These are phyloP conservation scores for Rhagonycha fulva DNA, from an alignment of 2,888 invertebrate species.

Conservation along the genomic window DNA sequence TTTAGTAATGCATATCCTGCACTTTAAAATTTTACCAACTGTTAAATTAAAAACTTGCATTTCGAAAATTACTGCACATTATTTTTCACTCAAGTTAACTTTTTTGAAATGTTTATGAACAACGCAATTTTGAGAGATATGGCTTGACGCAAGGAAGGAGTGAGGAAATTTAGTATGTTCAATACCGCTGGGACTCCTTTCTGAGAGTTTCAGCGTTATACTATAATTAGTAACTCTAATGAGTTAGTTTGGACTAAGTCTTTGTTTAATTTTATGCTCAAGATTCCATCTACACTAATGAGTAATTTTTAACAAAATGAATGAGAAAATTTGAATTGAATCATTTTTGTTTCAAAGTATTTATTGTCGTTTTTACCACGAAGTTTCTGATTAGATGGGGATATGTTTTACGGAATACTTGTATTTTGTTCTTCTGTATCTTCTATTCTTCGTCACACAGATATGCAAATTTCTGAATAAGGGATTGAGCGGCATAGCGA, in stretches of 20 bases:
- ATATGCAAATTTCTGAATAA: background rate
- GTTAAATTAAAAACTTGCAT: too few species aligned
- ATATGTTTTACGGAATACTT: background rate
- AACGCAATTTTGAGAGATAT: background rate
- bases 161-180: background rate
- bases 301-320: background rate
- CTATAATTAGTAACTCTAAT: background rate
- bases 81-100: background rate
- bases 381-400: background rate
- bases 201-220: background rate
- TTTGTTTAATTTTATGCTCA: background rate
- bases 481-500: background rate
- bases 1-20: too few species aligned
- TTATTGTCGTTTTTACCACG: background rate
- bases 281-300: background rate
- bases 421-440: background rate
- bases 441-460: background rate
- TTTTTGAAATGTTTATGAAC: background rate
- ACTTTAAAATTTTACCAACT: too few species aligned
- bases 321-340: background rate
- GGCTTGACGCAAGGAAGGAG: background rate
- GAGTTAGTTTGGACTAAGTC: background rate
- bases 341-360: background rate
- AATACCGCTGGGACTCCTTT: background rate
- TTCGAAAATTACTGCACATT: background rate